phyloP scores from a whole-genome alignment of 2,797 vertebrate species.

The Heteromormyrus szaboi region DNA sequence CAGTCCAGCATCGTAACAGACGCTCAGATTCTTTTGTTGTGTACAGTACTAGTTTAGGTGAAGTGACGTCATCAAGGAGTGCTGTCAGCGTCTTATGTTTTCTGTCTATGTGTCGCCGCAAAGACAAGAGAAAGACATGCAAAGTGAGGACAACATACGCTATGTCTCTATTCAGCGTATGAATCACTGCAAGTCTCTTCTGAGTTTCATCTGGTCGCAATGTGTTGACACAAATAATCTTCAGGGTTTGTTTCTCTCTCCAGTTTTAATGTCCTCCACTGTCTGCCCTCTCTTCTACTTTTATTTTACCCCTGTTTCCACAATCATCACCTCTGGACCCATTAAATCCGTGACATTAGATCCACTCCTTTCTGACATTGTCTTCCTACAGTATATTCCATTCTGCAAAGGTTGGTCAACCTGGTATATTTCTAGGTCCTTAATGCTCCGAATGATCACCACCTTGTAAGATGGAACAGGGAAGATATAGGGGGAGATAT shows the following conservation, averaged over 20 bases:
- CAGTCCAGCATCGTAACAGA: slow-evolving; percentile 1
- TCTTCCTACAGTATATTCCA: background rate
- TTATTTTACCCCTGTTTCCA: background rate
- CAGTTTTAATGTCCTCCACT: background rate
- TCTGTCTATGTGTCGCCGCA: slow-evolving; percentile 25
- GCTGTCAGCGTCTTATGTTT: slow-evolving; percentile 41
- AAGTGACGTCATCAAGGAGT: slow-evolving; percentile 36
- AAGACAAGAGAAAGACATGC: slow-evolving; percentile 45
- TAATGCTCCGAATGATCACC: background rate
- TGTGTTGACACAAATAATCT: slow-evolving; percentile 13
- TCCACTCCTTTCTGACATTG: background rate
- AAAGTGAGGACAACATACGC: background rate
- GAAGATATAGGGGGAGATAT: background rate
- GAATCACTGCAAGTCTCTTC: slow-evolving; percentile 34
- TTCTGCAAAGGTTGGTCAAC: background rate
- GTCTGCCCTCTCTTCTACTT: background rate
- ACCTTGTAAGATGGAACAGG: background rate
- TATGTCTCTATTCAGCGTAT: slow-evolving; percentile 21
- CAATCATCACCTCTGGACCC: background rate
- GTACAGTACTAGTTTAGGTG: slow-evolving; percentile 25
- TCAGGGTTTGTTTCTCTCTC: background rate
- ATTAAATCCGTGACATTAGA: background rate
- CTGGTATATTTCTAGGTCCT: background rate
- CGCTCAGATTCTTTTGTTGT: slow-evolving; percentile 16
- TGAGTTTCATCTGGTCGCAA: background rate